Evolutionary conservation across 1,140 invertebrate genomes (phyloP), one percentile per base, ranked within the genome.

Genomic region (Parapsyche elsis): DNA sequence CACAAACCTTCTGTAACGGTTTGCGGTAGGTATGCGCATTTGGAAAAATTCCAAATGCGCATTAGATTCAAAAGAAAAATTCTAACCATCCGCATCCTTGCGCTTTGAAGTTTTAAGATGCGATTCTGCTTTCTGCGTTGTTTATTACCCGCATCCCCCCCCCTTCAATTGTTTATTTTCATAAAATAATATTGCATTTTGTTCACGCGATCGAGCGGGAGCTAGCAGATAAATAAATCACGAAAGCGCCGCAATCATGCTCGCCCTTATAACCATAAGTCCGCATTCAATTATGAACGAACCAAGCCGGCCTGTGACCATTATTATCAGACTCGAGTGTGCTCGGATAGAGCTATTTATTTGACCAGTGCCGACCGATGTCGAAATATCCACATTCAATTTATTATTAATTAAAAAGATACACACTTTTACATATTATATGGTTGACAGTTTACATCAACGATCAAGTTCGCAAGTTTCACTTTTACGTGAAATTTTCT

Each of bases 111-210:
- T 46, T 7, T 53, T 1, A 4, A 53, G 2, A 53, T 53, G 16
- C 16, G 12, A 53, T 53, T 53, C 45, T 46, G 12, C 5, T 46
- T 7, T 46, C 5, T 46, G n/a, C n/a, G n/a, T n/a, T 38, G 30
- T 38, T 38, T 38, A 38, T 38, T 38, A 7, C 2, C 30, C 7
- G 30, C 2, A 38, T 38, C 30, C 30, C 30, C 30, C 30, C 7
- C 30, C 30, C 16, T 12, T 53, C 12, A 1, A 75, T 83, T 80
- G 81, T 80, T 80, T 80, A 81, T 76, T 76, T 61, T 74, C 77
- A 59, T 80, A 78, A 81, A 83, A 83, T 80, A 83, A 83, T 83
- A 83, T 83, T 79, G 76, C 79, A 80, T 82, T 82, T 78, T 76
- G 81, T 82, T 82, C 81, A 78, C 79, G 76, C 81, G 71, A 53